Conservation (phyloP, 2,888 invertebrate genomes). For the Isoperla grammatica region DNA sequence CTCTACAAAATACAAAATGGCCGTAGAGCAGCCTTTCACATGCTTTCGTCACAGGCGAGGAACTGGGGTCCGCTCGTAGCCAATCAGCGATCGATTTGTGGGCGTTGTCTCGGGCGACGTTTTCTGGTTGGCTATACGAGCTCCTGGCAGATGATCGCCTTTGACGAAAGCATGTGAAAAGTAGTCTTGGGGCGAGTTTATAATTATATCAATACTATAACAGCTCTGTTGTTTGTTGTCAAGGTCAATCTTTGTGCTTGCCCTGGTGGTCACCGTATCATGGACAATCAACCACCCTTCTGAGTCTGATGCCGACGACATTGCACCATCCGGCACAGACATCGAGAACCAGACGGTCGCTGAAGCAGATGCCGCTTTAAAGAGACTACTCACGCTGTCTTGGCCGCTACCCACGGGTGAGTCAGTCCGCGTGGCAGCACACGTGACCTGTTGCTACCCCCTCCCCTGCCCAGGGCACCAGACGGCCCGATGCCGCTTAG, state of each 20-base stretch:
- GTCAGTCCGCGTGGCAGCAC: background rate
- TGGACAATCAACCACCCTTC: conserved; percentile 46
- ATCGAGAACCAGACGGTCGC: no score
- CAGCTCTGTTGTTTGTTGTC: conserved; percentile 28
- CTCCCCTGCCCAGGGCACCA: no score
- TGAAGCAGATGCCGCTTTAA: no score
- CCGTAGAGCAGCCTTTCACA: no score
- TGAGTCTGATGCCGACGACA: conserved; percentile 29
- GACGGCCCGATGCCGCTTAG: background rate
- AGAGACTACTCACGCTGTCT: conserved; percentile 40
- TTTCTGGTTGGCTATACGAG: no score
- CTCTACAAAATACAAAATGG: no score
- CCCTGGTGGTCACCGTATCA: conserved; percentile 50
- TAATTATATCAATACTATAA: background rate
- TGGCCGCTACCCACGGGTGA: conserved; percentile 48
- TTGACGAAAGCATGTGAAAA: background rate
- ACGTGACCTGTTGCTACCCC: background rate
- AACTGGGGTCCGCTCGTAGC: no score
- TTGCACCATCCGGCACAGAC: conserved; percentile 36
- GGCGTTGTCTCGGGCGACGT: no score
- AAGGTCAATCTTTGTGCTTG: conserved; percentile 50
- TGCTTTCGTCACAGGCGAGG: no score
- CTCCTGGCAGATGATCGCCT: no score
- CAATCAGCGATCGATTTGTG: no score
- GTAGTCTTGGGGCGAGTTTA: background rate